Evolutionary conservation across 2,888 invertebrate genomes (phyloP).

Genomic region (Oligia latruncula): DNA sequence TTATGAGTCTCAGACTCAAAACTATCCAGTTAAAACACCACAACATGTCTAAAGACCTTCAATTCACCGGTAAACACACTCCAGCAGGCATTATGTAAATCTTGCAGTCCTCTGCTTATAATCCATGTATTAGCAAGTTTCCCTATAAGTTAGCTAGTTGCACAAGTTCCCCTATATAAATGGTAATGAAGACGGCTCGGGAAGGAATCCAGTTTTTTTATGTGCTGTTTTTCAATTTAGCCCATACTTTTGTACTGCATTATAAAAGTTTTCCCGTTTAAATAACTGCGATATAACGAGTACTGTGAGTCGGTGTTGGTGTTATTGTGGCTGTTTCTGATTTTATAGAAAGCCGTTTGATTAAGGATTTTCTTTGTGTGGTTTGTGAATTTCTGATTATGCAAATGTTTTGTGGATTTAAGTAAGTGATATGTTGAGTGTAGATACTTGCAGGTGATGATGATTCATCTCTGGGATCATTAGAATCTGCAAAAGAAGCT

Average conservation of each 20-base stretch:
- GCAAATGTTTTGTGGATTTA: neutral
- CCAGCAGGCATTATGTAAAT: conserved; percentile 64
- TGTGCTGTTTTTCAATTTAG: conserved; percentile 81
- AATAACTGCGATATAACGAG: conserved; percentile 51
- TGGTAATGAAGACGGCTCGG: conserved; percentile 78
- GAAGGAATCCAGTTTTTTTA: conserved; percentile 69
- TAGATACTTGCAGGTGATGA: neutral
- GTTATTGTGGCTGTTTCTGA: neutral
- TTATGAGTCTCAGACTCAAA: neutral
- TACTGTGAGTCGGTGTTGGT: neutral
- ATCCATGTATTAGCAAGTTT: conserved; percentile 78
- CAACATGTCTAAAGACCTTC: neutral
- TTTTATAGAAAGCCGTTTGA: neutral
- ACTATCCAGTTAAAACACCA: neutral
- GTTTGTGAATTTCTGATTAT: neutral
- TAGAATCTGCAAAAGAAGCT: neutral
- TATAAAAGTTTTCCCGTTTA: conserved; percentile 68
- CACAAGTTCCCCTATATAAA: conserved; percentile 85
- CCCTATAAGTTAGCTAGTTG: conserved; percentile 74
- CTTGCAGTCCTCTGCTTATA: conserved; percentile 66
- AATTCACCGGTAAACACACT: conserved; percentile 43
- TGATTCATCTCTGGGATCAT: neutral
- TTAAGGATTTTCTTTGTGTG: neutral
- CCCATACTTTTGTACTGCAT: conserved; percentile 71
- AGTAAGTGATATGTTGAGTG: neutral